These are phyloP conservation scores for Chaetura pelagica DNA, from an alignment of 2,113 vertebrate species.

Conservation along the genomic window DNA sequence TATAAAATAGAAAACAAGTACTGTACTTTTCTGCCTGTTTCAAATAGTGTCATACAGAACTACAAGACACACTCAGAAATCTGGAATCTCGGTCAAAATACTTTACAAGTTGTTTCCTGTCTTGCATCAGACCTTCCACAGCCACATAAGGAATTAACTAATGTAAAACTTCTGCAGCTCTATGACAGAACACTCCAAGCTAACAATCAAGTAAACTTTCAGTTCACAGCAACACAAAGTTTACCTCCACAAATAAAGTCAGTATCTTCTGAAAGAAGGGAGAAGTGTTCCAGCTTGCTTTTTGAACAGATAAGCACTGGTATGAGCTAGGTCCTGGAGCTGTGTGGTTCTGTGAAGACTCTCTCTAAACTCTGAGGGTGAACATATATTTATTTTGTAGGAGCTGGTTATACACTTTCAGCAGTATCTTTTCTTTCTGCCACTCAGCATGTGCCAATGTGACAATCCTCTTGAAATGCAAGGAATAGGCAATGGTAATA, in stretches of 20 bases:
- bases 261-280: background rate
- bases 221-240: background rate
- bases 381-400: background rate
- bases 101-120: background rate
- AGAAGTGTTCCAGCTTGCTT: background rate
- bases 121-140: background rate
- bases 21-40: background rate
- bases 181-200: background rate
- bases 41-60: background rate
- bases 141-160: background rate
- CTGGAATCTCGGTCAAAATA: background rate
- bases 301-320: background rate
- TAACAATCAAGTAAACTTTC: background rate
- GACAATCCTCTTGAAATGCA: background rate
- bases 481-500: background rate
- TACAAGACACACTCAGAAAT: background rate
- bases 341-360: background rate
- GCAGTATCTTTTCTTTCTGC: background rate
- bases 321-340: background rate
- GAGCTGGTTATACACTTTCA: background rate
- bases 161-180: background rate
- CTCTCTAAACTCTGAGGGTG: background rate
- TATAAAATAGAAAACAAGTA: background rate
- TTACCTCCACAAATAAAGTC: background rate
- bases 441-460: background rate